Percentiles rank a stretch among this genome's conserved stretches.
Conservation (phyloP, 2,113 vertebrate species). For the Pelmatolapia mariae region DNA sequence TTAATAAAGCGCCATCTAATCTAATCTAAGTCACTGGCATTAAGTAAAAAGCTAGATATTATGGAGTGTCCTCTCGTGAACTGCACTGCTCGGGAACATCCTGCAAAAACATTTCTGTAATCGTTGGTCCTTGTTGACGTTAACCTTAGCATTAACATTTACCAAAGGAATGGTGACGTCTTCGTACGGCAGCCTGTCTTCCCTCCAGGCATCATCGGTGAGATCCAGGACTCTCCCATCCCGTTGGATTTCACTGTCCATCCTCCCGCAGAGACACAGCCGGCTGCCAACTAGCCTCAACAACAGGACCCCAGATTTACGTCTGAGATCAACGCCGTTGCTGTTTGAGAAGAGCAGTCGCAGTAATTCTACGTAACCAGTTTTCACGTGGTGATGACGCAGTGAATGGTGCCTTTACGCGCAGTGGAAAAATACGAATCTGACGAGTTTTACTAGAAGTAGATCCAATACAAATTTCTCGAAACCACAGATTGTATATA, state of each 20-base stretch:
- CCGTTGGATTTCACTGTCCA: slow-evolving; percentile 96
- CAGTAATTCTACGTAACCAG: not conserved
- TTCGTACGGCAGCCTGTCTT: slow-evolving; percentile 92
- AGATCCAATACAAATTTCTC: not conserved
- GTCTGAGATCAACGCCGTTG: fast-evolving
- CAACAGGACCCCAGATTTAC: not conserved
- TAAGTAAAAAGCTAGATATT: fast-evolving
- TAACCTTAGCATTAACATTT: not conserved
- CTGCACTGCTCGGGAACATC: not conserved
- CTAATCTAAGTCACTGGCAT: not conserved
- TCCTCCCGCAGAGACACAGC: slow-evolving; percentile 21
- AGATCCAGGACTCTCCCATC: slow-evolving; percentile 94
- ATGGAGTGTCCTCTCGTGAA: too few species aligned
- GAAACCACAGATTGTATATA: not conserved
- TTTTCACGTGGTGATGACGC: slow-evolving; percentile 21
- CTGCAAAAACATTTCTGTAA: not conserved
- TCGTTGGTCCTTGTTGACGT: not conserved
- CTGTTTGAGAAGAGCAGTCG: not conserved
- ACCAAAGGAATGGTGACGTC: slow-evolving; percentile 96
- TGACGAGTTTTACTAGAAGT: fast-evolving
- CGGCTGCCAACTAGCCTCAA: not conserved
- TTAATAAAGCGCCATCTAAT: not conserved
- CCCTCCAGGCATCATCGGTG: slow-evolving; percentile 96
- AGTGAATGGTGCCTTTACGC: fast-evolving
- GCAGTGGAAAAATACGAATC: not conserved